Base-by-base conservation (phyloP, 2,888 invertebrate genomes). In the Lamellibrachia columna region DNA sequence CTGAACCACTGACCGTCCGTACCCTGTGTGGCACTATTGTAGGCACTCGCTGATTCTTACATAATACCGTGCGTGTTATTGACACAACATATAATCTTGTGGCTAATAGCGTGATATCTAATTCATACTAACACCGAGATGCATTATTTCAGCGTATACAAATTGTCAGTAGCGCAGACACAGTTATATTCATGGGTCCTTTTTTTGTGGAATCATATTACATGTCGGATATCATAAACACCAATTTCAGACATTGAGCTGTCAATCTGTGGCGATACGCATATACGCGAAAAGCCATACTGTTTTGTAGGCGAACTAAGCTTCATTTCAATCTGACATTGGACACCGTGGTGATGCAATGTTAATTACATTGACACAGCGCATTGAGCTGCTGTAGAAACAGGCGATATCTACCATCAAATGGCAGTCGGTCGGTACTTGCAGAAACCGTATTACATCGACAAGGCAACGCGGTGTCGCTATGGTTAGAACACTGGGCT, bases 31-130 rank as follows among this genome's bases (percentile, higher is more conserved):
- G 75, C 75, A 75, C 22, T 75, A n/a, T 75, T 75, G 75, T 75
- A 75, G 75, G 15, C 15, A 11, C 7, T 75, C 75, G 75, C 75
- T 75, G 75, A 75, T 75, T 75, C 75, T 75, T 75, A 75, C n/a
- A 75, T 75, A 75, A 75, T 75, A n/a, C 75, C 75, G 15, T n/a
- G 75, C n/a, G 75, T 22, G 55, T 55, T 55, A 75, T 75, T 75
- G 75, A 75, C 75, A 75, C 75, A 75, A 75, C 22, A 75, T 75
- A 75, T 75, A 75, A 75, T 75, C 75, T n/a, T 75, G 15, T 75
- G 75, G n/a, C 75, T 75, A 75, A 75, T 75, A n/a, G 75, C 75
- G 40, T 22, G 75, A 75, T n/a, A n/a, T 15, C 15, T 75, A 22
- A n/a, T 75, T 75, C n/a, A 75, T 75, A 22, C 75, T 75, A 75